These are phyloP conservation scores for Pantherophis vulpinus DNA, from an alignment of 2,797 vertebrate species.

Conservation along the genomic window DNA sequence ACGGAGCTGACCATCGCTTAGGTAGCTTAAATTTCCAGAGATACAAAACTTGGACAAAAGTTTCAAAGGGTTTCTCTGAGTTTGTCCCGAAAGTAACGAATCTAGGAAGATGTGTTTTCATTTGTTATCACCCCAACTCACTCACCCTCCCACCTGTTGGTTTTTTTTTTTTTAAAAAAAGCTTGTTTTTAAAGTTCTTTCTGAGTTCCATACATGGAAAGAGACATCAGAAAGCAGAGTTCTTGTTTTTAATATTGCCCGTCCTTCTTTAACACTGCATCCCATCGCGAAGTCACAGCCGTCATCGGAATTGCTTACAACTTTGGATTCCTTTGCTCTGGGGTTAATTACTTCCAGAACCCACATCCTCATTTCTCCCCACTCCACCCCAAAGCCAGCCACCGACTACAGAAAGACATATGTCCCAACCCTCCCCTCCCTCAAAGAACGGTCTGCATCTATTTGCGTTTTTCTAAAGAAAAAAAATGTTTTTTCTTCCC, in stretches of 20 bases:
- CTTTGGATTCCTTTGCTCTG: background rate
- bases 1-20: background rate
- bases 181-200: background rate
- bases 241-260: constrained; percentile 66
- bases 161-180: background rate
- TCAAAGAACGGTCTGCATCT: background rate
- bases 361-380: background rate
- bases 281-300: background rate
- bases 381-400: background rate
- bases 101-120: background rate
- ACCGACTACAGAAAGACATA: background rate
- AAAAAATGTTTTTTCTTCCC: background rate
- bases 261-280: constrained; percentile 1
- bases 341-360: background rate
- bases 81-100: background rate
- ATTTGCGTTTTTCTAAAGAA: background rate
- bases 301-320: background rate
- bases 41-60: background rate
- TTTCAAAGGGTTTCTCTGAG: background rate
- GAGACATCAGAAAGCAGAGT: background rate
- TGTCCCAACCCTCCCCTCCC: too few relatives aligned
- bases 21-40: background rate
- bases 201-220: background rate
- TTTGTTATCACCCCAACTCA: background rate
- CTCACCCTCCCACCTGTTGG: background rate